Base-by-base conservation (phyloP, 30 jellyfish, hydroid and myxozoan species). In the Cassiopea andromeda region DNA sequence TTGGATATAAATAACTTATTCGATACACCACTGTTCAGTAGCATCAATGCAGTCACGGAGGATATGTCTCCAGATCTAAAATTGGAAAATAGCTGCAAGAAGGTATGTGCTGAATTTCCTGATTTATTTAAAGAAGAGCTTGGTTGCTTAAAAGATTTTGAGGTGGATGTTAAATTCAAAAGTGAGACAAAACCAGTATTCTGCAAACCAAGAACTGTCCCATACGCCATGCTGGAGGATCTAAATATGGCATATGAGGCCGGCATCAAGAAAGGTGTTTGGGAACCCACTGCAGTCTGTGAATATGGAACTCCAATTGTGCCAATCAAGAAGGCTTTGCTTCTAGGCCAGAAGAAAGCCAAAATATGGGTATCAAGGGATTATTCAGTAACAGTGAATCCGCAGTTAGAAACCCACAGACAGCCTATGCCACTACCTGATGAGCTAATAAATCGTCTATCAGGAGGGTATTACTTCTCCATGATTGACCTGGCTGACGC, bases 281-380 rank as follows among this genome's bases (percentile, higher is more conserved):
- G 81, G 81, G 48, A 13, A 72, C 60, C 81, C 9, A 72, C 81
- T 10, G 19, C 47, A 12, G 17, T 72, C 38, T 18, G 81, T 27
- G 60, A 72, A 72, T 27, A 27, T 72, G 81, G 81, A 49, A 2
- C 81, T 72, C 81, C 81, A 72, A 54, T 72, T 17, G 81, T 72
- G 48, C 81, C 81, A 27, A 72, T 72, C 81, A 72, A 27, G 81
- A 72, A 72, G 50, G 81, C 81, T 72, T 17, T 72, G 81, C 81
- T 72, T 38, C 81, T 54, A 72, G 81, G 81, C 47, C 81, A 72
- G 64, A 50, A 50, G 64, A 50, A 50, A 50, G 64, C 64, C 64
- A 50, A 50, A 50, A 50, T 50, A 50, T 2, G 64, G 64, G 64
- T 50, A 50, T 50, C 8, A 2, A 9, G 64, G 64, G n/a, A 50